Conservation (phyloP, 2,113 vertebrate species). For the Pontoporia blainvillei region DNA sequence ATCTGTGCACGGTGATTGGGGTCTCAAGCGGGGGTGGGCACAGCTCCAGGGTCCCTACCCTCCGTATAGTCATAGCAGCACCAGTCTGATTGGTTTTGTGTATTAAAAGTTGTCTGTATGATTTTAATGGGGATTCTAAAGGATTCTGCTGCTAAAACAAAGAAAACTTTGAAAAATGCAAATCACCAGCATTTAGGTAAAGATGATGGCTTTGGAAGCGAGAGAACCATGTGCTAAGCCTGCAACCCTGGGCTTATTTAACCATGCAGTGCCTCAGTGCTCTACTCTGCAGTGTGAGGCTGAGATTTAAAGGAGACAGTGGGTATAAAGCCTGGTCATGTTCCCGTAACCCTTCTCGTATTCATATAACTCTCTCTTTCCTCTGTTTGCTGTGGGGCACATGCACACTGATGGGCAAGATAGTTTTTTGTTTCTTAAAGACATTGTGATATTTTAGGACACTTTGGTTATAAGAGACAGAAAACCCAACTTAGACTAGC, state of each 20-base stretch:
- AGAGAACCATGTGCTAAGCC: not conserved
- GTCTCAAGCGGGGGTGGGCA: not conserved
- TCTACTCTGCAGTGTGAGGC: not conserved
- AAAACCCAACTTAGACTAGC: not conserved
- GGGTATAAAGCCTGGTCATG: not conserved
- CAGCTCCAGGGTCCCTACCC: not conserved
- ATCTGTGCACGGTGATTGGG: not conserved
- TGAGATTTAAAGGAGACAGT: not conserved
- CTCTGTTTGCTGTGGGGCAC: not conserved
- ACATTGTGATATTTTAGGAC: not conserved
- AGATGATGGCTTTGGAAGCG: not conserved
- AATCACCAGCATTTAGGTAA: not conserved
- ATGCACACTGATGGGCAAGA: not conserved
- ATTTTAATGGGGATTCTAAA: not conserved
- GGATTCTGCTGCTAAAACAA: not conserved
- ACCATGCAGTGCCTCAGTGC: accelerated
- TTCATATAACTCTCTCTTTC: not conserved
- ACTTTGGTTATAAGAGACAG: not conserved
- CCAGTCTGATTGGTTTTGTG: not conserved
- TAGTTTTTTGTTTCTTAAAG: not conserved
- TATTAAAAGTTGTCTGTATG: not conserved
- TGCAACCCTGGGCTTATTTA: not conserved
- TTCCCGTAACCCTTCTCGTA: not conserved
- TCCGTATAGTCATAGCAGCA: not conserved
- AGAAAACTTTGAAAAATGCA: not conserved